A percentile compares a stretch with the other conserved stretches of the same genome.
These are phyloP conservation scores for Cephus sareptanus DNA, from an alignment of 2,888 invertebrate species.

Conservation along the genomic window DNA sequence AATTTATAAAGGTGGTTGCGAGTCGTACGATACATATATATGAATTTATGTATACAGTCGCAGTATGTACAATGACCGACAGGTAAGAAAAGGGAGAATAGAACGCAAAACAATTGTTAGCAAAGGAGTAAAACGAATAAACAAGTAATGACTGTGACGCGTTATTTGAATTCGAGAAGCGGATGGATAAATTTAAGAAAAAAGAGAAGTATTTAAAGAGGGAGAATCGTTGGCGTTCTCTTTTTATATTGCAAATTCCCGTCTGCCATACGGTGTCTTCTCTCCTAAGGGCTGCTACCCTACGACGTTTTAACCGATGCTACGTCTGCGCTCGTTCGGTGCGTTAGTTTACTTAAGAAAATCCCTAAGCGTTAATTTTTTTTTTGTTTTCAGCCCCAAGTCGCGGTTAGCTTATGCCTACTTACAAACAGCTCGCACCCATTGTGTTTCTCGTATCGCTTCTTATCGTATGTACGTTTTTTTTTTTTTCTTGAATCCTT, in stretches of 20 bases:
- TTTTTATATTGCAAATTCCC: not conserved
- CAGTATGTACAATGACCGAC: no score
- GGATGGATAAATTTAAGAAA: not conserved
- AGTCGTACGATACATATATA: not conserved
- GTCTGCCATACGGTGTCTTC: not conserved
- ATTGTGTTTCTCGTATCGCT: slow-evolving; percentile 21
- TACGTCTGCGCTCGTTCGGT: not conserved
- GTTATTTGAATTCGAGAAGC: not conserved
- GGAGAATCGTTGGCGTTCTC: not conserved
- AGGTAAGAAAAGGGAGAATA: not conserved
- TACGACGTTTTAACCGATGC: not conserved
- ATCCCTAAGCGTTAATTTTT: slow-evolving; percentile 18
- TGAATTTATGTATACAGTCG: no score
- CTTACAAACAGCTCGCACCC: not conserved
- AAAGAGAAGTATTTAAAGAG: not conserved
- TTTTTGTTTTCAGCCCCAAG: slow-evolving; percentile 16
- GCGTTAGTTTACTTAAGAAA: not conserved
- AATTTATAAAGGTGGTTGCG: not conserved
- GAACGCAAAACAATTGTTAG: not conserved
- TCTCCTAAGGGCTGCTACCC: not conserved
- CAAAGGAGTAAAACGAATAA: not conserved
- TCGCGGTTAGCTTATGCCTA: slow-evolving; percentile 14
- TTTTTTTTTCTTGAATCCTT: not conserved
- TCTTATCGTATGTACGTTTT: slow-evolving; percentile 10
- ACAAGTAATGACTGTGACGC: not conserved